A percentile compares a stretch with the other conserved stretches of the same genome.
phyloP scores from a whole-genome alignment of 1,140 invertebrate species.

The Lethocerus indicus region DNA sequence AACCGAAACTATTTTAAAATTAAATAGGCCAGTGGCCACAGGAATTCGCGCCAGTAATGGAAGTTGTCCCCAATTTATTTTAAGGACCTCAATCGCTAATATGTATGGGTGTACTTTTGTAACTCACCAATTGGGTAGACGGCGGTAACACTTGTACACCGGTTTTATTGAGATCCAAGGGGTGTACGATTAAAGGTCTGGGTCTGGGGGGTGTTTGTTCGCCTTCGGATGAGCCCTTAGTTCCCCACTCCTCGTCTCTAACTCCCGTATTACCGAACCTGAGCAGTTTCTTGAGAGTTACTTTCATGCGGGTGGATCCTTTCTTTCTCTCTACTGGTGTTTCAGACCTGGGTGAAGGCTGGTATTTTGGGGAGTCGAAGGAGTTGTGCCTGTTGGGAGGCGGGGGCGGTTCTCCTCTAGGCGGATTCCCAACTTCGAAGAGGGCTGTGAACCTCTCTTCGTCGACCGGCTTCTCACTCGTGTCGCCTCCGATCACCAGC shows the following conservation, averaged over 20 bases:
- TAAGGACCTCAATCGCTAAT: too few relatives aligned
- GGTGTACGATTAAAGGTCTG: conserved; percentile 71
- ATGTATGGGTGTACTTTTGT: too few relatives aligned
- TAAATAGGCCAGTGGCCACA: neutral
- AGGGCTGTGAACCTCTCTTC: too few relatives aligned
- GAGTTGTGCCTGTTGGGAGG: conserved; percentile 34
- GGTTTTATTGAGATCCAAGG: conserved; percentile 62
- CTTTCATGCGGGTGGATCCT: conserved; percentile 42
- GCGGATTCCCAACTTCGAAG: too few relatives aligned
- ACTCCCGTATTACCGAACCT: conserved; percentile 33
- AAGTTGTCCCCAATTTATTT: too few relatives aligned
- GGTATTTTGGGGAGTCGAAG: conserved; percentile 17
- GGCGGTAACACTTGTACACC: conserved; percentile 52
- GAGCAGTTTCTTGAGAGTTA: conserved; percentile 65
- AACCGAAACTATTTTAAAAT: neutral
- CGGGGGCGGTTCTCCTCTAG: conserved; percentile 35
- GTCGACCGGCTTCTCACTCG: too few relatives aligned
- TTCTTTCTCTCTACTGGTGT: conserved; percentile 47
- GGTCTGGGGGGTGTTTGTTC: conserved; percentile 37
- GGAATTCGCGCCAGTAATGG: neutral
- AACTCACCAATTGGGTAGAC: too few relatives aligned
- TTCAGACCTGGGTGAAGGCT: conserved; percentile 18
- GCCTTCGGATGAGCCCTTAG: conserved; percentile 23
- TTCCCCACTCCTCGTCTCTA: conserved; percentile 33
- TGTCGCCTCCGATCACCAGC: too few relatives aligned